Conservation (phyloP, 2,888 invertebrate species). For the Thymelicus sylvestris region DNA sequence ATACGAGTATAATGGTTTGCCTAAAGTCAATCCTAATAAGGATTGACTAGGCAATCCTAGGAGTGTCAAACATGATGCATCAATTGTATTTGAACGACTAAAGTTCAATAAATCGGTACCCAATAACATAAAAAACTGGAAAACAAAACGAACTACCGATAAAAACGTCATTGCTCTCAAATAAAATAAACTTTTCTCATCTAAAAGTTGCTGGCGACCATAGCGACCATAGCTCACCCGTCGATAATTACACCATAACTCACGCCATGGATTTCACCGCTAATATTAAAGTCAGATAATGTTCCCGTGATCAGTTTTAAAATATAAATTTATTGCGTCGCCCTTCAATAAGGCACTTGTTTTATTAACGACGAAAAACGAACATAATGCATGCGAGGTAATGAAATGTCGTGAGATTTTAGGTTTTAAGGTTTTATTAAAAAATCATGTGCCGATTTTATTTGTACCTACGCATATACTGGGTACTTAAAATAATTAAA, state of each 20-base stretch:
- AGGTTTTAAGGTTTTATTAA: too few species aligned
- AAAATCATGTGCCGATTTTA: too few species aligned
- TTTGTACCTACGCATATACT: too few species aligned
- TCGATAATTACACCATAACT: conserved; percentile 72
- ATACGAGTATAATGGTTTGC: too few species aligned
- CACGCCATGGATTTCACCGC: conserved; percentile 58
- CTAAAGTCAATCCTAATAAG: too few species aligned
- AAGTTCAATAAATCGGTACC: conserved; percentile 9
- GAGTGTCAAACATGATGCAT: background rate
- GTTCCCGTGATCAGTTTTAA: conserved; percentile 65
- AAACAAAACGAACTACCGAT: conserved; percentile 21
- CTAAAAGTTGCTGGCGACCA: conserved; percentile 46
- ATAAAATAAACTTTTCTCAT: conserved; percentile 51
- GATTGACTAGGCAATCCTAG: too few species aligned
- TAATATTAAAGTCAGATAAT: conserved; percentile 68
- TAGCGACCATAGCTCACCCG: conserved; percentile 53
- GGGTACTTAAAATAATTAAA: too few species aligned
- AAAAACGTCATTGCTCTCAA: conserved; percentile 34
- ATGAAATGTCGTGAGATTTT: too few species aligned
- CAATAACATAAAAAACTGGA: conserved; percentile 20
- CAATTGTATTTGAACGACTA: background rate
- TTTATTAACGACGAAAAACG: conserved; percentile 1
- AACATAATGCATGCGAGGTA: background rate
- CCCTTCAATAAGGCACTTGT: conserved; percentile 27
- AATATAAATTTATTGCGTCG: conserved; percentile 61